Evolutionary conservation across 2,113 vertebrate species (phyloP).

Genomic region (Melozone crissalis): DNA sequence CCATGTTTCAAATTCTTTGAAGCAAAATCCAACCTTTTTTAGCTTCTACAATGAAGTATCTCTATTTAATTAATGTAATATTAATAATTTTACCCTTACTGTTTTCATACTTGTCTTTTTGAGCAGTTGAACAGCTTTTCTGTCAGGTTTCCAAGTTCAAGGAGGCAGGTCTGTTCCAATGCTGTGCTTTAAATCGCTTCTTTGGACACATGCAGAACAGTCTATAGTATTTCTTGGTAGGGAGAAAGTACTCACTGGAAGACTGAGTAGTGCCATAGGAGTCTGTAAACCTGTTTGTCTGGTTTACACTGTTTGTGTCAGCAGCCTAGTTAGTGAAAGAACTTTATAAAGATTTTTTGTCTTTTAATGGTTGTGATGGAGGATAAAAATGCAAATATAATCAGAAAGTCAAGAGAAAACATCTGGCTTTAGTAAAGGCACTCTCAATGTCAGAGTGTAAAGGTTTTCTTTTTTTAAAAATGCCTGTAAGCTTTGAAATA

Average conservation of each 20-base stretch:
- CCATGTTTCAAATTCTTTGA: neutral
- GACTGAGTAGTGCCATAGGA: neutral
- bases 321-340: neutral
- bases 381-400: neutral
- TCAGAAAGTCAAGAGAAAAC: neutral
- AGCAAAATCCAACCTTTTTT: rapidly evolving
- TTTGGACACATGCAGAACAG: neutral
- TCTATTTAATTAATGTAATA: neutral
- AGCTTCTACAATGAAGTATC: neutral
- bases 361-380: neutral
- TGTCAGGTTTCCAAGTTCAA: neutral
- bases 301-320: neutral
- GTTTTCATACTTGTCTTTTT: neutral
- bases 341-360: neutral
- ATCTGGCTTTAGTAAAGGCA: neutral
- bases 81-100: neutral
- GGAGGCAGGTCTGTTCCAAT: neutral
- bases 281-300: slow-evolving; percentile 30
- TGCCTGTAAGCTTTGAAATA: neutral
- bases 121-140: neutral
- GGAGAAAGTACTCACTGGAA: neutral
- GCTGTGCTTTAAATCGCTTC: neutral
- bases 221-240: neutral
- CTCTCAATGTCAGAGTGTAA: neutral
- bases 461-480: neutral